Evolutionary conservation across 2,888 invertebrate genomes (phyloP), one percentile per base, ranked within the genome.

Genomic region (Cephus spinipes): DNA sequence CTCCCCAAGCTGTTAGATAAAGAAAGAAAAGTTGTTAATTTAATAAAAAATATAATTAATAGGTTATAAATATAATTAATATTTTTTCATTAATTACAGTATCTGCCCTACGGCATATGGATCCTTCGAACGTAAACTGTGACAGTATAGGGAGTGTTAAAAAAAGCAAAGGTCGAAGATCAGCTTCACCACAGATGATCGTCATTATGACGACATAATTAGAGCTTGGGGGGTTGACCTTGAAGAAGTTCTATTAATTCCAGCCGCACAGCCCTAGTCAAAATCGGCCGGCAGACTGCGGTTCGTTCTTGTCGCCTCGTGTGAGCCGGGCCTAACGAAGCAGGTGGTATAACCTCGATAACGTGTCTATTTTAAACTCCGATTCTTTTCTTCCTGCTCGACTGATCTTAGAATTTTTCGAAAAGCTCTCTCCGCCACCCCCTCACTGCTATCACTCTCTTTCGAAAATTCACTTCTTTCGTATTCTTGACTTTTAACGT

Each of bases 221-320:
- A 35, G 69, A 35, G 33, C n/a, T 31, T 12, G 35, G 30, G 35
- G 35, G 15, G 77, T 79, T 77, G 74, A 77, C 84, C 85, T 84
- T 85, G 84, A 84, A 84, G 81, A 83, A 84, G 11, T 23, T 34
- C 33, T 33, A 32, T 32, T 69, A 23, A 75, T 76, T 36, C 32
- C 73, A 33, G 35, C 33, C 30, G 23, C 33, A 23, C 6, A 9
- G 23, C 55, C 55, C 55, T 55, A 55, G 55, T 55, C 55, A 23
- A 55, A 40, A 55, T 55, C 55, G 40, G 15, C 15, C 2, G 40
- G 15, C 40, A 15, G 55, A 15, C 55, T 55, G 55, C 30, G 55
- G 55, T 23, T 23, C 55, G 55, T 2, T 9, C 23, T 9, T 36
- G 33, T 34, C 15, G 30, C 23, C 73, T 1, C 73, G 30, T 34